phyloP scores from a whole-genome alignment of 2,113 vertebrate species.

The Oophaga pumilio region DNA sequence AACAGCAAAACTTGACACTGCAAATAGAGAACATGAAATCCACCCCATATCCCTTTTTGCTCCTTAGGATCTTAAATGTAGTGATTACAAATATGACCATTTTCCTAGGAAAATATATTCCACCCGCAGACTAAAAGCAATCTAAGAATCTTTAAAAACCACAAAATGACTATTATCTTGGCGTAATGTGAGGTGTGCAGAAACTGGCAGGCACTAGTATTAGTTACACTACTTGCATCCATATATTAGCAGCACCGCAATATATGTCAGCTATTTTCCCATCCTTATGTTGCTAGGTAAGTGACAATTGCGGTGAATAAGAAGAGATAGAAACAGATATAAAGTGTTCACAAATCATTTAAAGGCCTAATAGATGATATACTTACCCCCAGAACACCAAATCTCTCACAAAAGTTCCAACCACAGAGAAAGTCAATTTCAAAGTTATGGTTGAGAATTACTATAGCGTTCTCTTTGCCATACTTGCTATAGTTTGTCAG shows the following conservation, averaged over 20 bases:
- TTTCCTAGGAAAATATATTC: not conserved
- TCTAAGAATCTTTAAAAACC: not conserved
- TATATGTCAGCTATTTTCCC: not conserved
- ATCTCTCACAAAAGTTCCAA: constrained; percentile 92
- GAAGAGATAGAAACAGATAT: not conserved
- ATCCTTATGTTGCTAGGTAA: not conserved
- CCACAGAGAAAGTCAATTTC: constrained; percentile 98
- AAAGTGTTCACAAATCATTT: not conserved
- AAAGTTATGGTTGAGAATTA: constrained; percentile 93
- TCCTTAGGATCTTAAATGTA: not conserved
- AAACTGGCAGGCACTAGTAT: not conserved
- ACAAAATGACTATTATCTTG: not conserved
- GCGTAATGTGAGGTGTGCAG: not conserved
- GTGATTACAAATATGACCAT: not conserved
- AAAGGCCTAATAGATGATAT: not conserved
- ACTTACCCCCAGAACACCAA: constrained; percentile 94
- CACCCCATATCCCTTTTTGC: not conserved
- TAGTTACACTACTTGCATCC: not conserved
- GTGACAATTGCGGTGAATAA: not conserved
- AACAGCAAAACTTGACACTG: constrained; percentile 36
- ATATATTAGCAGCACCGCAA: not conserved
- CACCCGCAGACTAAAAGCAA: constrained; percentile 17
- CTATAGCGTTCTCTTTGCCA: constrained; percentile 91
- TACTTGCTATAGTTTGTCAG: constrained; percentile 76
- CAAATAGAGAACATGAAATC: constrained; percentile 1